These are phyloP conservation scores for Pogonognathellus flavescens DNA, from an alignment of 1,140 invertebrate species.

Conservation along the genomic window DNA sequence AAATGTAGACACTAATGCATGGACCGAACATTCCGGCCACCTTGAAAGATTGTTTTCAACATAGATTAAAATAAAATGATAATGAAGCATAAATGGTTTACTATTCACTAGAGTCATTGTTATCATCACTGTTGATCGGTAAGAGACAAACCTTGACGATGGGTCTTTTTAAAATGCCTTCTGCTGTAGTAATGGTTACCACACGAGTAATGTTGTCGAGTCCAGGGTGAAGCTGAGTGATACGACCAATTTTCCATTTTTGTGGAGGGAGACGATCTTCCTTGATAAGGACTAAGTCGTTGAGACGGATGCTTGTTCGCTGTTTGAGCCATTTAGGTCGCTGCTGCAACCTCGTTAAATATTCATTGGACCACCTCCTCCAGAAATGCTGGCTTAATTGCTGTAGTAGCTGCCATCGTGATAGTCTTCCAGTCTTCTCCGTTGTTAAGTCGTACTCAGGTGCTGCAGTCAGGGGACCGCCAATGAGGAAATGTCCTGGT, in stretches of 20 bases:
- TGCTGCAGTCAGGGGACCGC: neutral
- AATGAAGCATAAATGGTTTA: neutral
- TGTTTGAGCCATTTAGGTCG: neutral
- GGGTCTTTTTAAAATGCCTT: neutral
- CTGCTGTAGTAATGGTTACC: neutral
- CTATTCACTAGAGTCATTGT: neutral
- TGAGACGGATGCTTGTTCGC: neutral
- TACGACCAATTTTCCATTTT: neutral
- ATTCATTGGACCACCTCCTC: neutral
- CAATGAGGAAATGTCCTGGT: neutral
- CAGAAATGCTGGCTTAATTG: neutral
- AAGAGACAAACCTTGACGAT: neutral
- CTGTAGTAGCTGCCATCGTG: neutral
- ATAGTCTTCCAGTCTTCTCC: neutral
- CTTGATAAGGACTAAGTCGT: neutral
- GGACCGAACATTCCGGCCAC: too few species aligned
- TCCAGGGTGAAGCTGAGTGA: neutral
- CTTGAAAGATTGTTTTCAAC: too few species aligned
- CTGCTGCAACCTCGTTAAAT: neutral
- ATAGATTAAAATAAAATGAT: too few species aligned
- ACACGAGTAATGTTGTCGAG: neutral
- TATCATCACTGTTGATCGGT: neutral
- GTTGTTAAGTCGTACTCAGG: neutral
- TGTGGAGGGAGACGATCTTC: neutral
- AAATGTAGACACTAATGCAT: too few species aligned